Evolutionary conservation across 2,113 vertebrate species (phyloP).

Genomic region (Thamnophis sirtalis): DNA sequence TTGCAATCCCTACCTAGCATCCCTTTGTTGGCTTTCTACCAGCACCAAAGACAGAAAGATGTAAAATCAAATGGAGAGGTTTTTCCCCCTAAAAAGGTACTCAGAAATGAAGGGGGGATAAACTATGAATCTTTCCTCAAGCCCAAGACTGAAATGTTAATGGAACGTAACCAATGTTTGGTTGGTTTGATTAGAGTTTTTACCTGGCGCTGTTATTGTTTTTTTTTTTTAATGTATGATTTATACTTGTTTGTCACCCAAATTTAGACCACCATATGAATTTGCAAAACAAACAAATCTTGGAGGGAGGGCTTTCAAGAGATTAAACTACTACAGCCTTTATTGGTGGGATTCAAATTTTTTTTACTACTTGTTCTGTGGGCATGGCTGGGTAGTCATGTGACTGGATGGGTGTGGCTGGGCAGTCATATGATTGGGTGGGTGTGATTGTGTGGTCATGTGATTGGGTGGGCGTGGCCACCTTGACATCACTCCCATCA

Average conservation of each 20-base stretch:
- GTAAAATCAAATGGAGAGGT: not conserved
- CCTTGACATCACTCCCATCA: no score
- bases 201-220: not conserved
- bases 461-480: no score
- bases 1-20: not conserved
- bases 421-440: no score
- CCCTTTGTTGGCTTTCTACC: not conserved
- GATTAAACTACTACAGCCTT: not conserved
- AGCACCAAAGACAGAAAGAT: not conserved
- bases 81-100: not conserved
- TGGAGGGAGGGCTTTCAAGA: no score
- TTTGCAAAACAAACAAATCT: not conserved
- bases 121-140: not conserved
- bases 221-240: not conserved
- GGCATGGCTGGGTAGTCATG: no score
- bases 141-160: not conserved
- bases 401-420: no score
- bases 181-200: not conserved
- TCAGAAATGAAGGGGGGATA: not conserved
- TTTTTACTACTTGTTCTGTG: no score
- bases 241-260: not conserved
- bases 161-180: not conserved
- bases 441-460: no score
- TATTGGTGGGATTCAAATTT: no score
- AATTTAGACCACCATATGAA: not conserved